Base-by-base conservation (phyloP, 2,797 vertebrate genomes). In the Karalla daura region DNA sequence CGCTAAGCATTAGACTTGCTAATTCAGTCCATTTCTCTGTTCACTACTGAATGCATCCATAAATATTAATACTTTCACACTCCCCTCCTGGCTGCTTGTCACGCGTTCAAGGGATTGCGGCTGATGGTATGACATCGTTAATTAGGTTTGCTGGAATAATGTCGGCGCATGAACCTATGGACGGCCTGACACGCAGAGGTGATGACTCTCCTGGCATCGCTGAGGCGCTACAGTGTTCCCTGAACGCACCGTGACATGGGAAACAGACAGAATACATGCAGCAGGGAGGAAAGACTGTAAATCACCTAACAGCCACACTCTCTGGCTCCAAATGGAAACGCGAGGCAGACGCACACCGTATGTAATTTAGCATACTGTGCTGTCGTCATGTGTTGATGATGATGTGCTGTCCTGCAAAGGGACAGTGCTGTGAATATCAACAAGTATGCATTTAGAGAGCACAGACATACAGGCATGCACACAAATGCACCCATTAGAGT, bases 1-100 rank as follows among this genome's bases (percentile, higher is more conserved):
- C 20, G 78, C 67, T 65, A 76, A 66, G 73, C 77, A 91, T 90
- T 91, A 91, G 81, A 93, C 84, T 90, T 90, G 89, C 86, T 88
- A 90, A 91, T 91, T 79, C 47, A 65, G 76, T 72, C 64, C 43
- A 69, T 83, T 80, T 78, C 63, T 78, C 71, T 86, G 52, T 80
- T 83, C 76, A 80, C 73, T 47, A 55, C 78, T 77, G 83, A 83
- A 85, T 63, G 58, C 68, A 85, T 5, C 66, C 83, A 91, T 91
- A 88, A 89, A 91, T 92, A 91, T 92, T 87, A 88, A 91, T 90
- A 72, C 32, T 28, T 71, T 54, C 67, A 66, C 54, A n/a, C 63
- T 68, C 49, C 43, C 54, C 73, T 76, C 70, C 58, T 63, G 52
- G 49, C 74, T 77, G 78, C 86, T 78, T 82, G 88, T 75, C 83